These are phyloP conservation scores for Dasysyrphus tricinctus DNA, from an alignment of 2,888 invertebrate genomes.

Conservation along the genomic window DNA sequence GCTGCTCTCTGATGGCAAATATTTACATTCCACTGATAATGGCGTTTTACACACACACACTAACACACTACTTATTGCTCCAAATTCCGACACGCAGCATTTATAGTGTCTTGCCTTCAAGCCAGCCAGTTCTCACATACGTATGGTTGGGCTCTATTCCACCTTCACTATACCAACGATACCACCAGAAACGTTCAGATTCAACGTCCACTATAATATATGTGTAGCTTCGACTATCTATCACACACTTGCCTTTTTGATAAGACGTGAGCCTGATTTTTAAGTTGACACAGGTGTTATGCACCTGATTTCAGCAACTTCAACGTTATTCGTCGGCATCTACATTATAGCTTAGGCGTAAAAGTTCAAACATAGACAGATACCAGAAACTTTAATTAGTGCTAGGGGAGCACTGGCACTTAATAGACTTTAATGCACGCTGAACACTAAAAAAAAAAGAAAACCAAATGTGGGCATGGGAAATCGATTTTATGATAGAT, in stretches of 20 bases:
- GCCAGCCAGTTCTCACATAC: neutral
- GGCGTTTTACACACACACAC: slow-evolving; percentile 37
- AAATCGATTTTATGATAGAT: slow-evolving; percentile 74
- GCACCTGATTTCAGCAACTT: slow-evolving; percentile 79
- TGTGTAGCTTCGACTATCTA: slow-evolving; percentile 24
- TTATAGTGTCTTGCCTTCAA: slow-evolving; percentile 23
- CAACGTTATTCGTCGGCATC: slow-evolving; percentile 12
- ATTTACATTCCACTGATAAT: slow-evolving; percentile 71
- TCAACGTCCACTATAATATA: slow-evolving; percentile 15
- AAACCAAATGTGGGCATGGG: slow-evolving; percentile 67
- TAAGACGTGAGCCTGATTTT: slow-evolving; percentile 74
- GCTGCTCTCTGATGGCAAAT: slow-evolving; percentile 57
- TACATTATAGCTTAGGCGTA: slow-evolving; percentile 34
- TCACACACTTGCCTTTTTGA: slow-evolving; percentile 57
- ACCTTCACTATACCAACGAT: neutral
- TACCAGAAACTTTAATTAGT: slow-evolving; percentile 69
- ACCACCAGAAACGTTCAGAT: slow-evolving; percentile 24
- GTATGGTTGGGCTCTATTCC: neutral
- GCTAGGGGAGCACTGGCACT: slow-evolving; percentile 64
- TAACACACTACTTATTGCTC: slow-evolving; percentile 27
- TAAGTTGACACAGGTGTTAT: slow-evolving; percentile 81
- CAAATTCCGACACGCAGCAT: slow-evolving; percentile 68
- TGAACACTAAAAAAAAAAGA: slow-evolving; percentile 1
- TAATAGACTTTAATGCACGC: slow-evolving; percentile 51
- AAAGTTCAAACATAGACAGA: slow-evolving; percentile 59